Evolutionary conservation across 2,113 vertebrate species (phyloP).

Genomic region (Condylura cristata): DNA sequence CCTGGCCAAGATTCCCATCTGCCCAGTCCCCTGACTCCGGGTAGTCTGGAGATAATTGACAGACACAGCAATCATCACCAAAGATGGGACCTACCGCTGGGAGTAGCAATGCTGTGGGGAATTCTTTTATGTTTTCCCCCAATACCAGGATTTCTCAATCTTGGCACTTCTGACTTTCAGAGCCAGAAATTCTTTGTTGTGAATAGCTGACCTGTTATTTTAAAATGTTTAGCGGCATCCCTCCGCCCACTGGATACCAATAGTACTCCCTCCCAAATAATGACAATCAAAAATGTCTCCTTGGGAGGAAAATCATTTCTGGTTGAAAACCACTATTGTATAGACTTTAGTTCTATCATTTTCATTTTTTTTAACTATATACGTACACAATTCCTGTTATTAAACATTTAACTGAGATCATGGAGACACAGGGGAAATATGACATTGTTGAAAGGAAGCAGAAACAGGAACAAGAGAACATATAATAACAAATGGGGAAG

Average conservation of each 20-base stretch:
- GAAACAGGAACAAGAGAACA: not conserved
- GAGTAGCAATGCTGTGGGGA: not conserved
- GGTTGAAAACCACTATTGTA: not conserved
- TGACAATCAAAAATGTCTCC: not conserved
- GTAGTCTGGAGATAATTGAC: not conserved
- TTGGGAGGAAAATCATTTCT: not conserved
- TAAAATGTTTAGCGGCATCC: not conserved
- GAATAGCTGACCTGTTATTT: not conserved
- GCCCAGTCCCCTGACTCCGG: not conserved
- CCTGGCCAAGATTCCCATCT: not conserved
- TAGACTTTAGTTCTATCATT: not conserved
- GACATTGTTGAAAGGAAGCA: not conserved
- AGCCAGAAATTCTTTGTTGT: not conserved
- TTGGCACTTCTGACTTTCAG: not conserved
- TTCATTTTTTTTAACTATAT: not conserved
- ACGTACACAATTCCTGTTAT: not conserved
- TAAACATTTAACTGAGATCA: conserved; percentile 29
- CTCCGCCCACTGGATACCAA: not conserved
- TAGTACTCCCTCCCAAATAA: not conserved
- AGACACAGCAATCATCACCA: not conserved
- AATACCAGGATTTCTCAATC: not conserved
- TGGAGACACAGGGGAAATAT: conserved; percentile 3
- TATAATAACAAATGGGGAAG: not conserved
- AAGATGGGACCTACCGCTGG: not conserved
- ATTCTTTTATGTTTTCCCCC: not conserved